phyloP scores from a whole-genome alignment of 2,888 invertebrate species.

The Pterostichus madidus region DNA sequence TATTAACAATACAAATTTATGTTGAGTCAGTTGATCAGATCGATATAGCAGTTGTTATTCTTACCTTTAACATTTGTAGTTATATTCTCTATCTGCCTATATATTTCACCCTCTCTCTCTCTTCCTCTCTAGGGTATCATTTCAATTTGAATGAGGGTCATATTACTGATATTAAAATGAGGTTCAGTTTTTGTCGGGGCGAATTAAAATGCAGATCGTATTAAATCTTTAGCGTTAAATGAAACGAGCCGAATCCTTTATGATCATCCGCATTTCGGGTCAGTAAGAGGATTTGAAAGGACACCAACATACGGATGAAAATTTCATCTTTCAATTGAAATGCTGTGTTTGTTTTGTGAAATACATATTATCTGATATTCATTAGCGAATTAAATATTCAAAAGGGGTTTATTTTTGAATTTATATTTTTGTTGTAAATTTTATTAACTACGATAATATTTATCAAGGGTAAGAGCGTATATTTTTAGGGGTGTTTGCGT shows the following conservation, averaged over 20 bases:
- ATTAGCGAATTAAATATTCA: slow-evolving; percentile 21
- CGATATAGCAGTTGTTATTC: too few species aligned
- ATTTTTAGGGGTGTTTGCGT: slow-evolving; percentile 15
- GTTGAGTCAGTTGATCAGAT: too few species aligned
- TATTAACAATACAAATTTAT: too few species aligned
- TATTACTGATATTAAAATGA: slow-evolving; percentile 2
- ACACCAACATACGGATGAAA: slow-evolving; percentile 19
- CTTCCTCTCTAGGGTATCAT: background rate
- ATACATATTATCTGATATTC: slow-evolving; percentile 17
- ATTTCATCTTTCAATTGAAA: slow-evolving; percentile 16
- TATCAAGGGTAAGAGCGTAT: slow-evolving; percentile 14
- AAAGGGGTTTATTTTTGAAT: background rate
- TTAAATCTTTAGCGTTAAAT: slow-evolving; percentile 31
- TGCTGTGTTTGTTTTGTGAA: background rate
- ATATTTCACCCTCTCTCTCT: too few species aligned
- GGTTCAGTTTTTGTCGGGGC: background rate
- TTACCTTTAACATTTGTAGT: too few species aligned
- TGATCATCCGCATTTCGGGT: slow-evolving; percentile 22
- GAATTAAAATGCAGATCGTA: slow-evolving; percentile 7
- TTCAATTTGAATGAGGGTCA: background rate
- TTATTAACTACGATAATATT: slow-evolving; percentile 13
- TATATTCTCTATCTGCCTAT: too few species aligned
- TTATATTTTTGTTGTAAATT: slow-evolving; percentile 3
- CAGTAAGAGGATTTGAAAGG: slow-evolving; percentile 33
- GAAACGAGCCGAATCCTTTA: slow-evolving; percentile 12